Evolutionary conservation across 23 tunicate species (phyloP).

Genomic region (Aplidium turbinatum): DNA sequence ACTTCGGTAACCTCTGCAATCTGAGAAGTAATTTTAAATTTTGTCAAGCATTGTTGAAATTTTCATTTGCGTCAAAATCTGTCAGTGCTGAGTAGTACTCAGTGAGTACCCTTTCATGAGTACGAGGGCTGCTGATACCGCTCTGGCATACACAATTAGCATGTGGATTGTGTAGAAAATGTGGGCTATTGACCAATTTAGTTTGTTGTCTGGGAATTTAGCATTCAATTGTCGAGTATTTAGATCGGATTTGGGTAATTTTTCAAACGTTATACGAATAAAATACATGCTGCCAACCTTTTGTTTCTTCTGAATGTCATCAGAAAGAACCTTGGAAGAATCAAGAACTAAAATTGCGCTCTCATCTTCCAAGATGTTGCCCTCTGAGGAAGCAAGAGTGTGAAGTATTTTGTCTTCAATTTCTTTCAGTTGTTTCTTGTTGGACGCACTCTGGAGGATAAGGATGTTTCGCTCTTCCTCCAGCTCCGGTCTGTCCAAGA

Average conservation of each 20-base stretch:
- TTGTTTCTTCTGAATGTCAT: constrained; percentile 97
- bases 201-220: no score
- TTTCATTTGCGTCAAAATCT: no score
- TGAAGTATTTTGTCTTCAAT: constrained; percentile 97
- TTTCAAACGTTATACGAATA: no score
- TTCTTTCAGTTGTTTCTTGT: constrained; percentile 96
- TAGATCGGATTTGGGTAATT: no score
- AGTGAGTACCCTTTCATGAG: no score
- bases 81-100: no score
- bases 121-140: no score
- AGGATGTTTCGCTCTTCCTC: constrained; percentile 95
- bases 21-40: constrained; percentile 21
- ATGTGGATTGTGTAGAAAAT: no score
- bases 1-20: constrained; percentile 90
- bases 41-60: no score
- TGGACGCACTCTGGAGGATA: constrained; percentile 93
- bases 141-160: no score
- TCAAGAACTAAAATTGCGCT: constrained; percentile 93
- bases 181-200: no score
- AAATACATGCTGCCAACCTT: constrained; percentile 59
- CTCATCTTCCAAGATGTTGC: constrained; percentile 98
- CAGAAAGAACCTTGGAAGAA: constrained; percentile 90
- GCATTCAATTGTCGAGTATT: no score
- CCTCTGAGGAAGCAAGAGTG: constrained; percentile 97
- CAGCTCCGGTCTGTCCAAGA: constrained; percentile 99